These are phyloP conservation scores for Monomorium pharaonis DNA, from an alignment of 1,140 invertebrate genomes.

Conservation along the genomic window DNA sequence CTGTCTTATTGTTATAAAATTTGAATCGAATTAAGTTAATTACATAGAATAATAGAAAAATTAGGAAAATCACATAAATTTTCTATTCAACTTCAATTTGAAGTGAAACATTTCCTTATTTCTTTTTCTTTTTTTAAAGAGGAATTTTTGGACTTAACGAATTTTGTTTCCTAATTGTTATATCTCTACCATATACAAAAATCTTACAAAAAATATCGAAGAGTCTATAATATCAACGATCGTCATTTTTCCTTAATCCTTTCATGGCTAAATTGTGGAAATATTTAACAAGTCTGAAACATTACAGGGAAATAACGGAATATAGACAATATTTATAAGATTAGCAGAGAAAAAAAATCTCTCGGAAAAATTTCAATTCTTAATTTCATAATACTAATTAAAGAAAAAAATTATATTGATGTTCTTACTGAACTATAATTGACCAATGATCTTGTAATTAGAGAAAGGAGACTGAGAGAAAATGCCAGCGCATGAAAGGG, in stretches of 20 bases:
- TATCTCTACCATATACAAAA: background rate
- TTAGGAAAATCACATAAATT: background rate
- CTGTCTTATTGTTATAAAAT: background rate
- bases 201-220: conserved; percentile 4
- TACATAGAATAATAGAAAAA: background rate
- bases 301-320: background rate
- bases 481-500: background rate
- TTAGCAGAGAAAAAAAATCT: background rate
- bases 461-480: conserved; percentile 16
- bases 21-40: background rate
- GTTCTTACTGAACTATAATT: background rate
- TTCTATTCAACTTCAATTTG: background rate
- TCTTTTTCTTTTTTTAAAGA: background rate
- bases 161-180: background rate
- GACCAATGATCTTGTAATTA: background rate
- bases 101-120: background rate
- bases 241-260: conserved; percentile 1
- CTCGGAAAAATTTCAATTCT: background rate
- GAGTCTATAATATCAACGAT: background rate
- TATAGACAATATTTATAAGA: background rate
- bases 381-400: background rate
- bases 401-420: conserved; percentile 37
- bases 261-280: conserved; percentile 20
- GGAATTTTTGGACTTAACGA: background rate
- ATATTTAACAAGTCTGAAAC: background rate